A percentile compares a stretch with the other conserved stretches of the same genome.
Conservation (phyloP, 2,888 invertebrate genomes). For the Heterodera filipjevi region DNA sequence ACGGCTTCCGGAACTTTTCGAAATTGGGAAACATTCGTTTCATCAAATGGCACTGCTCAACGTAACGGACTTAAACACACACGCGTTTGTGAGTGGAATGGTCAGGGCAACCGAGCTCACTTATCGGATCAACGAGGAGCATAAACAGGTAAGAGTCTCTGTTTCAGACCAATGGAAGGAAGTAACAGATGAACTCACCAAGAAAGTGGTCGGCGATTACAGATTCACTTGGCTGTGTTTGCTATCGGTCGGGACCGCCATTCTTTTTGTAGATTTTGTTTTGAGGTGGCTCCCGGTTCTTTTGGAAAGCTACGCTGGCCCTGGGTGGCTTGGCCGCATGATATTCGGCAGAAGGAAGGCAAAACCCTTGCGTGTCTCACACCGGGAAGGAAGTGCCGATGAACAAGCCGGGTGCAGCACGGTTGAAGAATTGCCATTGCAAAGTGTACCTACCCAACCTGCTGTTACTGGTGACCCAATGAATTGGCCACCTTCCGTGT, state of each 20-base stretch:
- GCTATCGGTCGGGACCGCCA: neutral
- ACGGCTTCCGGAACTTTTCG: neutral
- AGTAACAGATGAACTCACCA: neutral
- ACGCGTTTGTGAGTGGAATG: neutral
- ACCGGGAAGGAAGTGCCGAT: neutral
- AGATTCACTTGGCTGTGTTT: neutral
- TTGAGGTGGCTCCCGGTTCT: neutral
- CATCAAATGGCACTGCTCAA: slow-evolving; percentile 4
- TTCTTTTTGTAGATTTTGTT: neutral
- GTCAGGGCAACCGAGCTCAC: neutral
- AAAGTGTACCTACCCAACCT: neutral
- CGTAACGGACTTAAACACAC: neutral
- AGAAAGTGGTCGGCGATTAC: neutral
- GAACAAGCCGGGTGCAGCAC: neutral
- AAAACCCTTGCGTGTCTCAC: neutral
- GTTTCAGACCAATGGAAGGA: slow-evolving; percentile 10
- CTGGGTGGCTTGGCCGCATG: neutral
- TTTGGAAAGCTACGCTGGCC: neutral
- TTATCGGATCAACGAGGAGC: neutral
- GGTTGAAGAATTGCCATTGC: neutral
- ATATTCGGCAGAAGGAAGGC: neutral
- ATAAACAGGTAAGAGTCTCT: neutral
- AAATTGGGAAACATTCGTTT: slow-evolving; percentile 7
- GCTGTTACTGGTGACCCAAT: neutral
- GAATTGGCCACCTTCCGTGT: neutral